Base-by-base conservation (phyloP, 2,797 vertebrate genomes). In the Valencia hispanica region DNA sequence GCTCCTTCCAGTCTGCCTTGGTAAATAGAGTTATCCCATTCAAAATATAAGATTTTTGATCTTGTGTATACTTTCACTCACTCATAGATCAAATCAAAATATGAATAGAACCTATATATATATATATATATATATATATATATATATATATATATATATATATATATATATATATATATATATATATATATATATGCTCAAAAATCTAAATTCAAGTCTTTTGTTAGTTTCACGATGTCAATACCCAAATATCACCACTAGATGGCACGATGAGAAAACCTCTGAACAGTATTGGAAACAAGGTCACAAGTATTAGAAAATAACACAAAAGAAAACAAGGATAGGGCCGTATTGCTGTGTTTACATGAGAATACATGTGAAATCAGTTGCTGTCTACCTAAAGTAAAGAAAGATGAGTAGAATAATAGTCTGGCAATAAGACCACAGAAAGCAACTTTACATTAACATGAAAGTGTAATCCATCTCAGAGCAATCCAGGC, bases 181-280 rank as follows among this genome's bases (percentile, higher is more conserved):
- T n/a, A n/a, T n/a, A n/a, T n/a, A n/a, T n/a, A n/a, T n/a, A n/a
- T n/a, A n/a, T n/a, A 48, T 48, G 15, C 47, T 9, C 43, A 43
- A 43, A n/a, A 43, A 8, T 48, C 47, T 48, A 48, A 48, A 48
- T 14, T 18, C 15, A 3, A 4, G 47, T 48, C 17, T 17, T 47
- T 47, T 47, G 45, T 47, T 47, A 18, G 45, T 47, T 48, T 48
- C 17, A 48, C 5, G 14, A 12, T 48, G 47, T 48, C 78, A 27
- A 78, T 75, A 65, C 18, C 78, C 79, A 4, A 7, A 72, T 30
- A 3, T 70, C 9, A 59, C 93, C 93, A 93, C 93, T 90, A 59
- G 94, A 87, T 90, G 92, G 90, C 92, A 91, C 90, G 80, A 91
- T 66, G 20, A 81, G 53, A 78, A 48, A 81, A 69, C 53, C 0